Evolutionary conservation across 2,113 vertebrate genomes (phyloP).

Genomic region (Chelonoidis abingdonii): DNA sequence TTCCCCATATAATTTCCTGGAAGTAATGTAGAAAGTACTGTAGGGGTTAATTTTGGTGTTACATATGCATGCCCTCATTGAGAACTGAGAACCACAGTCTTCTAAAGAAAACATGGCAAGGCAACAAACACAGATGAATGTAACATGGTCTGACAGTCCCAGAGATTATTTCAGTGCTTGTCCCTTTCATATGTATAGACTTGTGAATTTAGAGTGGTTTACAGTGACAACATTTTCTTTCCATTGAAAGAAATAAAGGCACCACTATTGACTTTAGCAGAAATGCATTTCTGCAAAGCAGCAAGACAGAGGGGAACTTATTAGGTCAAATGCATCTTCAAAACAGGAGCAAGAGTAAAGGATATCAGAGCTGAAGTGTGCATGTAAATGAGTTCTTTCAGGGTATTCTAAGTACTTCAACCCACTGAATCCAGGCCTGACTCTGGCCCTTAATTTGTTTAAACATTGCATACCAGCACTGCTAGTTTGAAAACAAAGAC

Average conservation of each 20-base stretch:
- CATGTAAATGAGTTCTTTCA: neutral
- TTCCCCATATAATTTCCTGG: neutral
- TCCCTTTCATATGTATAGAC: neutral
- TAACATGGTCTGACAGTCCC: neutral
- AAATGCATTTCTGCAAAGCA: neutral
- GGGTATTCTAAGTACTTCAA: neutral
- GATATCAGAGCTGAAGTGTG: neutral
- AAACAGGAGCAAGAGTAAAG: neutral
- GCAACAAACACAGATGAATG: neutral
- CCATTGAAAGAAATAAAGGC: neutral
- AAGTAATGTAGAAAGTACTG: neutral
- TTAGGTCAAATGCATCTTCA: fast-evolving
- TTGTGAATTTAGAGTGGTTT: neutral
- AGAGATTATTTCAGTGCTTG: neutral
- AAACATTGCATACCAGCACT: neutral
- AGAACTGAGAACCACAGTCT: neutral
- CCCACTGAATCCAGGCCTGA: neutral
- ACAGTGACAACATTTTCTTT: neutral
- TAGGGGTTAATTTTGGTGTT: neutral
- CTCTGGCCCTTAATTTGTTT: neutral
- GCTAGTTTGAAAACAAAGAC: neutral
- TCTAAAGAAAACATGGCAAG: neutral
- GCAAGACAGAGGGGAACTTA: neutral
- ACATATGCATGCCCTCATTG: neutral
- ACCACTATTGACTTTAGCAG: neutral